Conservation (phyloP, 30 jellyfish, hydroid and myxozoan genomes). For the Aurelia aurita complex sp. Pacific region DNA sequence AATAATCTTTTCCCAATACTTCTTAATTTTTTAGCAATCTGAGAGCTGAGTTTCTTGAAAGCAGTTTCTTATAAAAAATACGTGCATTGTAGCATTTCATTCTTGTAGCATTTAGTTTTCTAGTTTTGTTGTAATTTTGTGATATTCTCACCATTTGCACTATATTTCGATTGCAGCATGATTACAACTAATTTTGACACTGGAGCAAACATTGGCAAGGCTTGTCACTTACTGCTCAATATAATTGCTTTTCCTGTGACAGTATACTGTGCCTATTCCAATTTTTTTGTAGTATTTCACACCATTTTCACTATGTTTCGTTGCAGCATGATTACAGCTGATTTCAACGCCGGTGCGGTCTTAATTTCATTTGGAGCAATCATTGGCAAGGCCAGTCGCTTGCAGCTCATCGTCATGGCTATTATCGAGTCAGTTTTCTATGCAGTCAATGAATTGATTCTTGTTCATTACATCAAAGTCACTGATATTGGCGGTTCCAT, state of each 20-base stretch:
- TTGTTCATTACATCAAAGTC: slow-evolving; percentile 74
- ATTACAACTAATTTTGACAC: slow-evolving; percentile 90
- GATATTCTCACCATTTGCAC: no score
- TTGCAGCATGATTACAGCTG: slow-evolving; percentile 84
- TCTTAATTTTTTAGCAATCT: no score
- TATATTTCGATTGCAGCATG: slow-evolving; percentile 47
- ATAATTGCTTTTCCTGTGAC: slow-evolving; percentile 82
- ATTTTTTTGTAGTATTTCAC: no score
- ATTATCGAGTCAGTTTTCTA: slow-evolving; percentile 72
- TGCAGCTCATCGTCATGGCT: slow-evolving; percentile 87
- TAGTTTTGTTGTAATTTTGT: no score
- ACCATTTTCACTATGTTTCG: background rate
- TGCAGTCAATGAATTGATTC: slow-evolving; percentile 84
- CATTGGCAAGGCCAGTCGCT: slow-evolving; percentile 90
- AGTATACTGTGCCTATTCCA: slow-evolving; percentile 55
- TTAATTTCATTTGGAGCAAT: slow-evolving; percentile 91
- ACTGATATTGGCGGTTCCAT: slow-evolving; percentile 98
- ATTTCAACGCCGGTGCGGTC: slow-evolving; percentile 94
- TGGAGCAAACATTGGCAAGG: slow-evolving; percentile 95
- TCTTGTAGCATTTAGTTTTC: no score
- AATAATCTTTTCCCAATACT: no score
- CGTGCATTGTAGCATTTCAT: no score
- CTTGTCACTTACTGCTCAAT: slow-evolving; percentile 81
- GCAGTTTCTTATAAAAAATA: no score
- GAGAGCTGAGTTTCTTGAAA: no score